Evolutionary conservation across 2,888 invertebrate genomes (phyloP).

Genomic region (Ferrisia virgata): DNA sequence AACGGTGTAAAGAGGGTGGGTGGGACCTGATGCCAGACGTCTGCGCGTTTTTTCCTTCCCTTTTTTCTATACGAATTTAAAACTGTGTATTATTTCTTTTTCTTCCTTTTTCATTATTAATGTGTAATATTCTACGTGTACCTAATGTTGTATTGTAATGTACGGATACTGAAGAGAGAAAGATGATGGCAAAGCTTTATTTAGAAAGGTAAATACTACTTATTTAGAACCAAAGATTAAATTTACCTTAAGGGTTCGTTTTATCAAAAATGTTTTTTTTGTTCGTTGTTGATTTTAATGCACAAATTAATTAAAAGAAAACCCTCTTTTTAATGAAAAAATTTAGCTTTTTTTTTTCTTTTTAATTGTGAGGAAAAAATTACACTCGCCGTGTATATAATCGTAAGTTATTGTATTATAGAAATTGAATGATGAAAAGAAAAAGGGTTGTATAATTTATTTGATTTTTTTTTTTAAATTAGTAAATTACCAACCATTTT

Average conservation of each 20-base stretch:
- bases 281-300: slow-evolving; percentile 29
- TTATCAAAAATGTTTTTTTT: neutral
- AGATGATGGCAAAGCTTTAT: neutral
- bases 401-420: neutral
- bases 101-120: no score
- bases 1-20: neutral
- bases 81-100: neutral
- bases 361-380: slow-evolving; percentile 18
- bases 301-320: neutral
- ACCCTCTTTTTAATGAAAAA: neutral
- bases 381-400: slow-evolving; percentile 26
- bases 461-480: slow-evolving; percentile 10
- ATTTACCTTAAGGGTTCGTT: slow-evolving; percentile 36
- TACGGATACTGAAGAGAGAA: neutral
- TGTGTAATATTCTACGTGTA: neutral
- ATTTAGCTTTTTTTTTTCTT: neutral
- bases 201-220: slow-evolving; percentile 29
- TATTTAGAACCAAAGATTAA: slow-evolving; percentile 38
- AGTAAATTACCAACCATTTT: slow-evolving; percentile 38
- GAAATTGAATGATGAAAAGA: neutral
- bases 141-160: neutral
- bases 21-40: no score
- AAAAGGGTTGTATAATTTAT: slow-evolving; percentile 32
- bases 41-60: neutral
- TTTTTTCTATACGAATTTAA: neutral